Conservation (phyloP, 2,113 vertebrate genomes). For the Illadopsis cleaveri region DNA sequence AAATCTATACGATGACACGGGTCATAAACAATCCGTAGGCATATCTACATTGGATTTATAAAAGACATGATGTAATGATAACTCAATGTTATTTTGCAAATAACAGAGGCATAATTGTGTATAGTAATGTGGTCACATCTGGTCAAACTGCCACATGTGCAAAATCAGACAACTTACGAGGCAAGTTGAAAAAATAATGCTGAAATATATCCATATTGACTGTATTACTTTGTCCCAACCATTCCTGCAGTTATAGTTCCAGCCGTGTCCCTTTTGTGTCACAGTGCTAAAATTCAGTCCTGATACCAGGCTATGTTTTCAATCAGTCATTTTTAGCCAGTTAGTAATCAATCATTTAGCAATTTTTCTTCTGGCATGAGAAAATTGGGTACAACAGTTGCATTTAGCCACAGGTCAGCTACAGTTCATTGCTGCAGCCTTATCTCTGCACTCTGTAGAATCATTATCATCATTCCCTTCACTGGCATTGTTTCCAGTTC, state of each 20-base stretch:
- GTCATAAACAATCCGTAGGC: slow-evolving; percentile 12
- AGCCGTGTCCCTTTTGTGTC: background rate
- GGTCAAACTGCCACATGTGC: background rate
- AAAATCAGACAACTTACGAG: background rate
- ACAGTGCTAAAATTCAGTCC: background rate
- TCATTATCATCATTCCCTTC: background rate
- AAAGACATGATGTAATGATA: slow-evolving; percentile 2
- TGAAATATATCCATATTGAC: background rate
- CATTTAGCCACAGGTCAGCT: background rate
- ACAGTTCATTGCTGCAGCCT: background rate
- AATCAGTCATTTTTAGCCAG: slow-evolving; percentile 1
- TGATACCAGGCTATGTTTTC: background rate
- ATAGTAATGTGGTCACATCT: background rate
- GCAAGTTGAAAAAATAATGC: slow-evolving; percentile 11
- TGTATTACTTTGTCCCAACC: background rate
- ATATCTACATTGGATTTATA: background rate
- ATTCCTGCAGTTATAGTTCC: background rate
- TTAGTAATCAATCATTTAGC: background rate
- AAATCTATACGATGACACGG: background rate
- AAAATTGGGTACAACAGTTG: background rate
- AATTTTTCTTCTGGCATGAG: background rate
- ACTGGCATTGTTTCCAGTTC: background rate
- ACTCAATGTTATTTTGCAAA: background rate
- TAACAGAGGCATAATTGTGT: background rate
- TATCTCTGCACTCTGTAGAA: background rate